phyloP scores from a whole-genome alignment of 2,797 vertebrate species.

The Cynodonichthys magdalenae region DNA sequence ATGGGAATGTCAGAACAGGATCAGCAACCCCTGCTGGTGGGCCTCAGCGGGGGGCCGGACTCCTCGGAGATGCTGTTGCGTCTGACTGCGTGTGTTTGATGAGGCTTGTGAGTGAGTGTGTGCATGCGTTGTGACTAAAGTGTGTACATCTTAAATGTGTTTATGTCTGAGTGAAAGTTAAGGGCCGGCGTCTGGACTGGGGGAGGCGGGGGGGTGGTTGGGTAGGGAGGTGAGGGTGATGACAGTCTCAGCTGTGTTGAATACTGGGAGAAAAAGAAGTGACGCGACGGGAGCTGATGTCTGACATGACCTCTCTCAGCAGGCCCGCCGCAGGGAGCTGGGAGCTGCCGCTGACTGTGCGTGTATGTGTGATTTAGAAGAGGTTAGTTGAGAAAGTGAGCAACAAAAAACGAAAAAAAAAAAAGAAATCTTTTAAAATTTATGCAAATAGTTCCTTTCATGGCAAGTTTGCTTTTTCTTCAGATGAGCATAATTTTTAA shows the following conservation, averaged over 20 bases:
- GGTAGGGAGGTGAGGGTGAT: conserved; percentile 74
- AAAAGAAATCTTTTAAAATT: conserved; percentile 15
- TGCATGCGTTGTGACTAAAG: conserved; percentile 19
- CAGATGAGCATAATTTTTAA: conserved; percentile 63
- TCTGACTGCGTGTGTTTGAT: conserved; percentile 50
- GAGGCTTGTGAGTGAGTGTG: conserved; percentile 27
- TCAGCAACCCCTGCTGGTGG: conserved; percentile 70
- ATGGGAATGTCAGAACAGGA: conserved; percentile 67
- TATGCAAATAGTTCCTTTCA: background rate
- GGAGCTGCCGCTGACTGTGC: conserved; percentile 68
- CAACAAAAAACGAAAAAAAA: conserved; percentile 9
- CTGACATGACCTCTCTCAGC: conserved; percentile 90
- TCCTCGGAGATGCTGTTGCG: conserved; percentile 60
- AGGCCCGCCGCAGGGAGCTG: conserved; percentile 72
- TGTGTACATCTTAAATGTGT: conserved; percentile 60
- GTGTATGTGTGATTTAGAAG: conserved; percentile 58
- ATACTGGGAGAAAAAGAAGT: conserved; percentile 81
- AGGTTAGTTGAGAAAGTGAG: conserved; percentile 31
- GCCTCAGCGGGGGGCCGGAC: conserved; percentile 69
- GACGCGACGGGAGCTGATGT: conserved; percentile 87
- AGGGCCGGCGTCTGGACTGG: conserved; percentile 55
- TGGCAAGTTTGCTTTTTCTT: conserved; percentile 9
- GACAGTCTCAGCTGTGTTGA: conserved; percentile 87
- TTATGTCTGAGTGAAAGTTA: conserved; percentile 36
- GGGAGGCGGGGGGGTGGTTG: conserved; percentile 10